Evolutionary conservation across 1,140 invertebrate species (phyloP).

Genomic region (Drosophila pandora): DNA sequence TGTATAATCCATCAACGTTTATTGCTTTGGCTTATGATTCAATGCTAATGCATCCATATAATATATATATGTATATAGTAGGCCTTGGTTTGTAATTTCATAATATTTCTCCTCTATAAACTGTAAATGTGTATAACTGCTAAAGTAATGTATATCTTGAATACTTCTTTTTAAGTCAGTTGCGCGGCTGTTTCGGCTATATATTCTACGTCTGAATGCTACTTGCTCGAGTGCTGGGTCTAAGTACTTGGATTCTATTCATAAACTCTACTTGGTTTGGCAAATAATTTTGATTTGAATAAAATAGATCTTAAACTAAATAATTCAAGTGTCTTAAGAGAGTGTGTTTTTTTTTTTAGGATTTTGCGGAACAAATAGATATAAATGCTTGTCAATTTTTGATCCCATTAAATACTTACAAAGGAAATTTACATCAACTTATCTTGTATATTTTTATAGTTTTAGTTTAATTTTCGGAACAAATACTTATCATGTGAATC

Average conservation of each 20-base stretch:
- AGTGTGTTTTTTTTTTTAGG: constrained; percentile 27
- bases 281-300: constrained; percentile 29
- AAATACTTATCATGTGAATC: constrained; percentile 24
- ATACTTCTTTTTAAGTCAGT: constrained; percentile 37
- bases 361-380: constrained; percentile 42
- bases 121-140: constrained; percentile 50
- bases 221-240: constrained; percentile 43
- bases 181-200: constrained; percentile 27
- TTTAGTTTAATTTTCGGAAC: constrained; percentile 16
- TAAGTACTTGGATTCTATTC: constrained; percentile 12
- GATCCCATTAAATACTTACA: constrained; percentile 61
- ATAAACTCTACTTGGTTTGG: constrained; percentile 1
- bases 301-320: constrained; percentile 35
- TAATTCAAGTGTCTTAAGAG: constrained; percentile 19
- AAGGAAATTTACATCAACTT: constrained; percentile 39
- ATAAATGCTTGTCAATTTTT: constrained; percentile 61
- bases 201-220: constrained; percentile 40
- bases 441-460: constrained; percentile 22
- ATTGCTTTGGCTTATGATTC: constrained; percentile 53
- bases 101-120: constrained; percentile 38
- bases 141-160: constrained; percentile 49
- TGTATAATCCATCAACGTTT: constrained; percentile 49
- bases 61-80: constrained; percentile 49
- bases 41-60: constrained; percentile 37
- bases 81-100: constrained; percentile 42